Evolutionary conservation across 2,888 invertebrate genomes (phyloP), one percentile per base, ranked within the genome.

Genomic region (Agrochola litura): DNA sequence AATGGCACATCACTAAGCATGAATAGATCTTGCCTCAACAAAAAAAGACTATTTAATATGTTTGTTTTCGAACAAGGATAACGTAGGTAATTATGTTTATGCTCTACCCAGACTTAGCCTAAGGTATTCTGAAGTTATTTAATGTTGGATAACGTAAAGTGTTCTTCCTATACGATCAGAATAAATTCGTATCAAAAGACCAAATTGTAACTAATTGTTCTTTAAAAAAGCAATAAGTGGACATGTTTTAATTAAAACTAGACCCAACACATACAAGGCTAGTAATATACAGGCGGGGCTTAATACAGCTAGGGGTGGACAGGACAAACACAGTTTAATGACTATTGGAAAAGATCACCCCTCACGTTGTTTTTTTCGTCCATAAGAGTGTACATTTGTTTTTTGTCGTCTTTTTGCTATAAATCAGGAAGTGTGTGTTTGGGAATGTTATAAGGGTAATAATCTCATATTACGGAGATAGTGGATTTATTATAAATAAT

Each of bases 291-390:
- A 73, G 79, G 80, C 76, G 68, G 76, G 68, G 43, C 70, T 72
- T 77, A 77, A 76, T 77, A 66, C 70, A 69, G 74, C 77, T 72
- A 56, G 66, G 84, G 86, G 89, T 85, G 88, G 87, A 87, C 91
- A 90, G 89, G 89, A 91, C 90, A 93, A 94, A 94, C 93, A 93
- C 83, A 84, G 89, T 90, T 92, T 93, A 93, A 93, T 93, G 92
- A 93, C 90, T 92, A 91, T 93, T 90, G 91, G 90, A 88, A 86
- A 86, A 88, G 83, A 89, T 86, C 88, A 85, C 89, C 86, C 86
- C 70, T 70, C 63, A 81, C 85, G 86, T 84, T 88, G 75, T 82
- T 82, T 86, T 84, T 86, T 78, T 77, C 81, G 79, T 66, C 84
- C 76, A 43, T 65, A 61, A 54, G 54, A 56, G 73, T 71, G 56